Evolutionary conservation across 2,888 invertebrate species (phyloP), one percentile per base, ranked within the genome.

Genomic region (Drosophila testacea): DNA sequence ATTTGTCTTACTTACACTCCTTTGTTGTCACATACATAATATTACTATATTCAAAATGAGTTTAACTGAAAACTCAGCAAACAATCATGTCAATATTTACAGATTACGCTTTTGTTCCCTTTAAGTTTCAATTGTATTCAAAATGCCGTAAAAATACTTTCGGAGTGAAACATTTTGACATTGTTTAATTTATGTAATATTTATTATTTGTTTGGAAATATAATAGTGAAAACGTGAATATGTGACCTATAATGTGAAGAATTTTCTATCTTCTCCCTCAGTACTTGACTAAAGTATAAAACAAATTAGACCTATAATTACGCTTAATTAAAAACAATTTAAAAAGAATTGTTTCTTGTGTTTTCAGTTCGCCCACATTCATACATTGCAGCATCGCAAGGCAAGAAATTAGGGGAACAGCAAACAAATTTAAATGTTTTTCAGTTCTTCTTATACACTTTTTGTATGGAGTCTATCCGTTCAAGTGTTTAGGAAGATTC

Each of bases 241-340:
- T 51, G 34, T 30, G 42, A 11, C 1, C 28, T 34, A 13, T 48
- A 46, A 11, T 36, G 27, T 13, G 41, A 54, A 7, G 6, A 13
- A 30, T 16, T 41, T 36, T 30, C 36, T 46, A 38, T 47, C 32
- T 22, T 38, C n/a, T n/a, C 54, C 30, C 44, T 13, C n/a, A 5
- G 27, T 22, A 41, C 32, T 22, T 54, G 30, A 16, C 11, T 6
- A 30, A 52, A 30, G 30, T 54, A 41, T 54, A 54, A 41, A 41
- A 39, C 27, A 44, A 70, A 73, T 70, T 79, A 68, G 41, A 50
- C 32, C 47, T 32, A 68, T 68, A 85, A 85, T 80, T 85, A 59
- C 59, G 56, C 65, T 64, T 83, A 68, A 77, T 75, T 82, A 72
- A 72, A 50, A 65, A 69, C 77, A 81, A 79, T 79, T 69, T 70